Evolutionary conservation across 2,888 invertebrate genomes (phyloP), one percentile per base, ranked within the genome.

Genomic region (Cyrtodaria siliqua): DNA sequence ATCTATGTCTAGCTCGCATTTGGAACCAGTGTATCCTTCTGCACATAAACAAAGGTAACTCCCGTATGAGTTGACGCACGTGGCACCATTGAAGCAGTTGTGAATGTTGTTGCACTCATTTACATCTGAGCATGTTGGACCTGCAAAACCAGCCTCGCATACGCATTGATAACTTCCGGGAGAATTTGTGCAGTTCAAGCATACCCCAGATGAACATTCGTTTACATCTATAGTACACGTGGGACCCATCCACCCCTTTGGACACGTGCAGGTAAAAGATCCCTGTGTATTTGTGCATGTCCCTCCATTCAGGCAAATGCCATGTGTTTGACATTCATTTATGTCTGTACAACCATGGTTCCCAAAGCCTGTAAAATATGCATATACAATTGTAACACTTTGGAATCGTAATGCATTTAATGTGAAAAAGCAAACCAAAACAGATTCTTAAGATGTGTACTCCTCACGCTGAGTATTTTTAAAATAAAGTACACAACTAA

Each of bases 221-320:
- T 33, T 12, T 44, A 44, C n/a, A 20, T 44, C 44, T 4, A 9
- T 6, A 3, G 3, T 16, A 44, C 72, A 72, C 18, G 40, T 33
- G 9, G 23, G n/a, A 2, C 72, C 72, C 20, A 16, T 9, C 24
- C 26, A 64, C 33, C 52, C 47, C 8, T 47, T 29, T 29, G 24
- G 18, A 40, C 76, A 76, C 27, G 33, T 2, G 18, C 76, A 76
- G 14, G 9, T 20, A 38, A 40, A 74, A 18, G 29, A 40, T 50
- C 62, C 68, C 1, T 24, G 26, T 8, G 27, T 50, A 24, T 67
- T 67, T 8, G 49, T 4, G 49, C 70, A 70, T 2, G 33, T 33
- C 24, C 49, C 70, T 0, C 44, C 63, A 61, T 60, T 40, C 12
- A 61, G 33, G 24, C 61, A 66, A 2, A 53, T 47, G 4, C 53